Evolutionary conservation across 2,113 vertebrate species (phyloP), one percentile per base, ranked within the genome.

Genomic region (Gymnogyps californianus): DNA sequence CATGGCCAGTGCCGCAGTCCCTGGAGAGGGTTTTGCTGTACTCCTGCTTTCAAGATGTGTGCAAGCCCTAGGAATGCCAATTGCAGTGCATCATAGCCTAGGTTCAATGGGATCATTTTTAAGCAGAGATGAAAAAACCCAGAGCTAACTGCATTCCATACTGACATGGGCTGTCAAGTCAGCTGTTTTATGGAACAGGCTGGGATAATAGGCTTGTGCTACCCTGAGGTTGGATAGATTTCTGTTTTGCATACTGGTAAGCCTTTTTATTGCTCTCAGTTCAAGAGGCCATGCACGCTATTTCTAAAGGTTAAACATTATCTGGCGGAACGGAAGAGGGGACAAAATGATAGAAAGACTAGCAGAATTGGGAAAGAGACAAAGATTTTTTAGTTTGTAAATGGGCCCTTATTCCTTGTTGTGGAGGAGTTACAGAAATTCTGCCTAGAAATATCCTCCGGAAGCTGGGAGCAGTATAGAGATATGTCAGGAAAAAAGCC

Each of bases 81-180:
- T 46, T 67, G 77, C 52, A 82, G 57, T 58, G 47, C 64, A 78
- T 93, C 89, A 89, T 52, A 78, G 64, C 64, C 42, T 64, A 18
- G 58, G 83, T 89, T 96, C 57, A 58, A 21, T 61, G 31, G 80
- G 52, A 89, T 91, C 0, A 32, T 79, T 95, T 94, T 79, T 79
- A 94, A 81, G 64, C 47, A 92, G 44, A 70, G 44, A 82, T 71
- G 89, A 93, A 91, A 83, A 94, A 95, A 17, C 2, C 14, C 90
- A 92, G 92, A 97, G 34, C 79, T 67, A 42, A 89, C 64, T 79
- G 65, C 93, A 87, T 94, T 97, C 89, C 83, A 72, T 44, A 61
- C 26, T 83, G 94, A 91, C 89, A 82, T 3, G 31, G 87, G 34
- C 69, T 95, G 94, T 93, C 86, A 96, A 95, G 65, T 82, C 55